Percentiles rank a stretch among this genome's conserved stretches.
phyloP scores from a whole-genome alignment of 2,113 vertebrate genomes.

The Zingel zingel region DNA sequence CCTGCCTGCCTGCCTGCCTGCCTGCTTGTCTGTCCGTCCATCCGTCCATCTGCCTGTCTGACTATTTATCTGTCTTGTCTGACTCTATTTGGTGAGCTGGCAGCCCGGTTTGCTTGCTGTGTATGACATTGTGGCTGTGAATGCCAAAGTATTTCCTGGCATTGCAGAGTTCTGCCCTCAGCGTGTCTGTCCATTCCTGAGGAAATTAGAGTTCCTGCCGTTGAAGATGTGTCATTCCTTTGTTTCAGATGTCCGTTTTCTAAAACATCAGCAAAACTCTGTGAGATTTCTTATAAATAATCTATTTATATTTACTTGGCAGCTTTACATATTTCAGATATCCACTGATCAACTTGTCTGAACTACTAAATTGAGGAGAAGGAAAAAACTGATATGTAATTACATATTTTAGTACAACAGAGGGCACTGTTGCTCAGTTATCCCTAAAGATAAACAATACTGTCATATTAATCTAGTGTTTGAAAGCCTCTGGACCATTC shows the following conservation, averaged over 20 bases:
- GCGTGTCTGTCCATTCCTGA: slow-evolving; percentile 58
- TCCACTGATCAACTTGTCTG: not conserved
- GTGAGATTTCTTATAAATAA: no score
- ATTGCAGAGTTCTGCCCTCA: slow-evolving; percentile 22
- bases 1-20: no score
- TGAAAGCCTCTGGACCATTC: not conserved
- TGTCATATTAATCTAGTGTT: not conserved
- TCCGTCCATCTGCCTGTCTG: not conserved
- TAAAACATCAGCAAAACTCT: not conserved
- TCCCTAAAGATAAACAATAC: not conserved
- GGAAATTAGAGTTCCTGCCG: slow-evolving; percentile 71
- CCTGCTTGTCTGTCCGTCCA: no score
- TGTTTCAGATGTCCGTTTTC: slow-evolving; percentile 20
- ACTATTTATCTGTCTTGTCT: not conserved
- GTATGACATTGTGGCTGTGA: slow-evolving; percentile 8
- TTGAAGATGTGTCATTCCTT: slow-evolving; percentile 20
- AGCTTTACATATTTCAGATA: not conserved
- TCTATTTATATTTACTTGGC: not conserved
- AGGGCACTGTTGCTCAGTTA: slow-evolving; percentile 43
- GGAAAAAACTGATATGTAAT: not conserved
- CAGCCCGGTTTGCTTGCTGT: not conserved
- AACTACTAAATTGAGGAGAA: not conserved
- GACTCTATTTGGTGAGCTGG: not conserved
- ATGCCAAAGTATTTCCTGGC: slow-evolving; percentile 64
- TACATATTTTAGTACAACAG: slow-evolving; percentile 30